A percentile compares a stretch with the other conserved stretches of the same genome.
These are phyloP conservation scores for Cardinalis cardinalis DNA, from an alignment of 2,113 vertebrate genomes.

Conservation along the genomic window DNA sequence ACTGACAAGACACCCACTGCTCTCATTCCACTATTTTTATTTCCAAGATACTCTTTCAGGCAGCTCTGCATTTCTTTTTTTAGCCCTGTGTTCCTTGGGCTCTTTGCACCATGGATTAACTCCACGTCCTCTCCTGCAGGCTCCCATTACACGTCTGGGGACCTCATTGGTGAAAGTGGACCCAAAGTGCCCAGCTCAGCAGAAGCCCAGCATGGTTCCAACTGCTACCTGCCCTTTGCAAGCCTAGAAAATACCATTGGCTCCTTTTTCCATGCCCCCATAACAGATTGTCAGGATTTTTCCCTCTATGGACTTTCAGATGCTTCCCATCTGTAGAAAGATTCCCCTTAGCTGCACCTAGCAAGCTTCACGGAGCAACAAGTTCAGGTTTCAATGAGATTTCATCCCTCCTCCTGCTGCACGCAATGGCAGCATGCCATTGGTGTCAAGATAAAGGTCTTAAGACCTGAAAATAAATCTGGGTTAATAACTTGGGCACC, in stretches of 20 bases:
- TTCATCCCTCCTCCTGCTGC: not conserved
- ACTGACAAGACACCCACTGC: conserved; percentile 67
- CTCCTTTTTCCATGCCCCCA: not conserved
- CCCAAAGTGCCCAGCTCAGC: not conserved
- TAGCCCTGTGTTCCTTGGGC: conserved; percentile 63
- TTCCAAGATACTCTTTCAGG: conserved; percentile 69
- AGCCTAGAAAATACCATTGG: not conserved
- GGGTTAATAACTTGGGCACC: not conserved
- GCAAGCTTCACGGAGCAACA: not conserved
- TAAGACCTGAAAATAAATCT: conserved; percentile 12
- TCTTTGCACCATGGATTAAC: conserved; percentile 45
- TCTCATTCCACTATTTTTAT: conserved; percentile 74
- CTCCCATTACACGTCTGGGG: conserved; percentile 29
- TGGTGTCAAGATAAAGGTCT: not conserved
- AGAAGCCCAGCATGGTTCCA: not conserved
- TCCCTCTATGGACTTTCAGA: not conserved
- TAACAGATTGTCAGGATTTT: conserved; percentile 4
- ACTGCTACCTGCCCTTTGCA: conserved; percentile 27
- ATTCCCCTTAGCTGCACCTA: conserved; percentile 11
- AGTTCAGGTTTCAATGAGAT: conserved; percentile 9
- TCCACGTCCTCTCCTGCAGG: conserved; percentile 37
- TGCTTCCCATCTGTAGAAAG: not conserved
- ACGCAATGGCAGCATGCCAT: not conserved
- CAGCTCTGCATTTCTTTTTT: conserved; percentile 68
- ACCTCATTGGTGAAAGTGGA: conserved; percentile 14